phyloP scores from a whole-genome alignment of 2,113 vertebrate genomes.

The Semnopithecus entellus region DNA sequence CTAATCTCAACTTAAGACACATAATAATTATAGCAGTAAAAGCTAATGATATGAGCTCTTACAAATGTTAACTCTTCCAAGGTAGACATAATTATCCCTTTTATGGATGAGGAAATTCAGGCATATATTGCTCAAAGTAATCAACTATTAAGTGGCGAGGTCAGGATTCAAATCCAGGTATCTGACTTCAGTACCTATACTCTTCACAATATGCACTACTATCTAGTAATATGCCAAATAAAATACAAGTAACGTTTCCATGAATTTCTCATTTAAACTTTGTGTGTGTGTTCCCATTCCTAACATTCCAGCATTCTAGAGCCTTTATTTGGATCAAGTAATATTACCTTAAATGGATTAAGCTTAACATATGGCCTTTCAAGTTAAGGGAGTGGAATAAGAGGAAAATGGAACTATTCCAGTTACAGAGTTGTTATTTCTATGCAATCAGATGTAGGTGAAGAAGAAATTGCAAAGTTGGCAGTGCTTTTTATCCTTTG shows the following conservation, averaged over 20 bases:
- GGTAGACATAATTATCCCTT: neutral
- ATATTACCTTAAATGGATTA: neutral
- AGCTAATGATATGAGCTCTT: neutral
- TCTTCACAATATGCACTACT: neutral
- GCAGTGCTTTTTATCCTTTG: slow-evolving; percentile 16
- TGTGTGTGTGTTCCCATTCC: neutral
- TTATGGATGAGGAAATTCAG: slow-evolving; percentile 1
- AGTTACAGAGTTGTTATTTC: slow-evolving; percentile 15
- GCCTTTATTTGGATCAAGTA: neutral
- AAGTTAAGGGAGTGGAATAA: neutral
- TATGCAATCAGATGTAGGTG: slow-evolving; percentile 16
- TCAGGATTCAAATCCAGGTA: neutral
- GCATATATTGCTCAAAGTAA: neutral
- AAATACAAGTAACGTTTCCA: neutral
- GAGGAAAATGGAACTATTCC: neutral
- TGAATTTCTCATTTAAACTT: neutral
- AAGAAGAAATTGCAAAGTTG: slow-evolving; percentile 31
- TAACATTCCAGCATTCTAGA: slow-evolving; percentile 3
- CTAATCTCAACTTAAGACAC: neutral
- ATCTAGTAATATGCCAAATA: neutral
- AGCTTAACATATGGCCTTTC: neutral
- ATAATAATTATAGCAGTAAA: neutral
- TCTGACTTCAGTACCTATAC: neutral
- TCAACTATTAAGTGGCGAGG: neutral
- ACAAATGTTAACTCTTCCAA: neutral